Evolutionary conservation across 2,888 invertebrate genomes (phyloP).

Genomic region (Oxycera nigricornis): DNA sequence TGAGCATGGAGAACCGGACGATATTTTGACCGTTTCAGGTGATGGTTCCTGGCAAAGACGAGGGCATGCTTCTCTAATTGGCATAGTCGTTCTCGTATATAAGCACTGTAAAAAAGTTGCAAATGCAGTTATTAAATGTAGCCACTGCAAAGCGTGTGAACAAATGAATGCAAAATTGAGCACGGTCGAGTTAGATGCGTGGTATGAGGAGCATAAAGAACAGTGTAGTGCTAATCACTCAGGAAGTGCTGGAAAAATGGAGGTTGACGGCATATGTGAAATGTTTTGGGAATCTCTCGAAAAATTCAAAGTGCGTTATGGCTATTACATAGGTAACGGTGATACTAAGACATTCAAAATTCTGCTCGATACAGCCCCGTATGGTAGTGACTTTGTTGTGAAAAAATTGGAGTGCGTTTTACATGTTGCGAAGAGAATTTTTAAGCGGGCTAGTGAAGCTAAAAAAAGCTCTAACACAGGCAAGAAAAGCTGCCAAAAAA

Average conservation of each 20-base stretch:
- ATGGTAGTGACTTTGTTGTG: conserved; percentile 13
- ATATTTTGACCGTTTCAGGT: conserved; percentile 26
- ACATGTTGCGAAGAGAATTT: conserved; percentile 22
- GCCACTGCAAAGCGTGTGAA: conserved; percentile 5
- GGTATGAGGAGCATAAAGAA: conserved; percentile 5
- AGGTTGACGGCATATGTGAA: conserved; percentile 27
- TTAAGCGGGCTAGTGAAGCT: not conserved
- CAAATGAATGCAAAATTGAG: not conserved
- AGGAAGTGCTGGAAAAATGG: conserved; percentile 33
- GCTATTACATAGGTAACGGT: conserved; percentile 1
- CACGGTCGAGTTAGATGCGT: not conserved
- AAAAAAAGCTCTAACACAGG: not conserved
- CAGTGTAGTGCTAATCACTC: conserved; percentile 16
- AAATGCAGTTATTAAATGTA: not conserved
- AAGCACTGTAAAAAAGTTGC: not conserved
- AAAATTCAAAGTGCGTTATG: conserved; percentile 17
- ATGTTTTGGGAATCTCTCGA: conserved; percentile 29
- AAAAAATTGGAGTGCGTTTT: conserved; percentile 24
- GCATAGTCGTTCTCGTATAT: not conserved
- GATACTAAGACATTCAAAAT: conserved; percentile 28
- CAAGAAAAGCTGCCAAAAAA: conserved; percentile 7
- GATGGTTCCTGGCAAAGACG: conserved; percentile 34
- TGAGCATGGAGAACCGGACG: not conserved
- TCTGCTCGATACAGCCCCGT: not conserved
- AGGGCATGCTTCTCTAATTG: conserved; percentile 10